Evolutionary conservation across 2,113 vertebrate species (phyloP).

Genomic region (Muscicapa adusta): DNA sequence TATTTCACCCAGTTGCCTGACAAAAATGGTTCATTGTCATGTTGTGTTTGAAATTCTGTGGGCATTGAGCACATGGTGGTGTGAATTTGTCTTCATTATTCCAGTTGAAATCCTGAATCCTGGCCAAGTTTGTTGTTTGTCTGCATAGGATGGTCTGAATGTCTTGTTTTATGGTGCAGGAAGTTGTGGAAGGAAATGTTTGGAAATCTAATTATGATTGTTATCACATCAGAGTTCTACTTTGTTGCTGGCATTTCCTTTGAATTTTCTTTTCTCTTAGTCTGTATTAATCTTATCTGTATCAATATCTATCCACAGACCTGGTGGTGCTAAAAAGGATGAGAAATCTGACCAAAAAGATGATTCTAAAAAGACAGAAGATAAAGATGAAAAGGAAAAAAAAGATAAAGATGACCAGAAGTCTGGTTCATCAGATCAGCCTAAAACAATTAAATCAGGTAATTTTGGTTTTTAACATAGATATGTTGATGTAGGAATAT

Average conservation of each 20-base stretch:
- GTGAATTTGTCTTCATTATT: not conserved
- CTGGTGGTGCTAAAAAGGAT: slow-evolving; percentile 72
- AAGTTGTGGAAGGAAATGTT: not conserved
- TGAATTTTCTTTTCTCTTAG: not conserved
- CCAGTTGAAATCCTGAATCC: not conserved
- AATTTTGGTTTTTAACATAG: not conserved
- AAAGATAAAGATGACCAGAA: slow-evolving; percentile 75
- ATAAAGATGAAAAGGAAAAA: slow-evolving; percentile 76
- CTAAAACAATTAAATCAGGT: slow-evolving; percentile 74
- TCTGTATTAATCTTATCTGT: not conserved
- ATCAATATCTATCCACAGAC: slow-evolving; percentile 23
- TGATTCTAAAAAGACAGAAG: slow-evolving; percentile 75
- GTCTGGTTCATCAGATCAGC: slow-evolving; percentile 67
- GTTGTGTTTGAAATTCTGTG: not conserved
- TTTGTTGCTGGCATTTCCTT: not conserved
- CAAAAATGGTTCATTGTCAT: not conserved
- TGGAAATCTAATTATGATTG: not conserved
- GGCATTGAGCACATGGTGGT: not conserved
- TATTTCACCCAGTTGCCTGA: not conserved
- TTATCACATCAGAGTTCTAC: not conserved
- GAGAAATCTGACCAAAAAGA: slow-evolving; percentile 82
- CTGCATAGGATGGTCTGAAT: not conserved
- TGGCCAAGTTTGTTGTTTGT: not conserved
- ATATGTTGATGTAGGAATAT: not conserved
- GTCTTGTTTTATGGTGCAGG: not conserved